phyloP scores from a whole-genome alignment of 2,888 invertebrate genomes.

The Lepidochitona cinerea region DNA sequence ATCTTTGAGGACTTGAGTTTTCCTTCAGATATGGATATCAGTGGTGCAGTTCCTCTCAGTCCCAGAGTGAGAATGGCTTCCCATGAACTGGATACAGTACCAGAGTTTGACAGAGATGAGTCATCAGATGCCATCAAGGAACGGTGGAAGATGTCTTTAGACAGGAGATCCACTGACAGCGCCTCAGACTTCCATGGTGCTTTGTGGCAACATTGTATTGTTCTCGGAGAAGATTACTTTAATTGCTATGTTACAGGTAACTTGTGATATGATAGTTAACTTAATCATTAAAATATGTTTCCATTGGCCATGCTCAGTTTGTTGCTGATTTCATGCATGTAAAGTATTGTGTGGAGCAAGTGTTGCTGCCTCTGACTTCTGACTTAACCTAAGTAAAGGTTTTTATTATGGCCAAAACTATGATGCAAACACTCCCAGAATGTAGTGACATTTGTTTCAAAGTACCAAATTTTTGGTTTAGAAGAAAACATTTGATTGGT shows the following conservation, averaged over 20 bases:
- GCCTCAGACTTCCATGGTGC: conserved; percentile 54
- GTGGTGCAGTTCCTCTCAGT: conserved; percentile 24
- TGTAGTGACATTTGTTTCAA: no score
- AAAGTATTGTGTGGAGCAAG: no score
- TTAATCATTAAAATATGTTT: no score
- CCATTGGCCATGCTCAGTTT: no score
- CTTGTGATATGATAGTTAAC: no score
- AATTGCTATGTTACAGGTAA: conserved; percentile 76
- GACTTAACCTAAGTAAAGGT: no score
- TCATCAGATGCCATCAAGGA: conserved; percentile 12
- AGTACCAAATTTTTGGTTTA: no score
- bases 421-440: no score
- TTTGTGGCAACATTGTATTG: conserved; percentile 76
- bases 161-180: conserved; percentile 54
- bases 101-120: background rate
- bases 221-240: conserved; percentile 76
- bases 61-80: conserved; percentile 15
- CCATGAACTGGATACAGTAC: conserved; percentile 27
- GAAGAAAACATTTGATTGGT: no score
- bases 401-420: no score
- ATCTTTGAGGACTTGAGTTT: conserved; percentile 65
- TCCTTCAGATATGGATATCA: conserved; percentile 32
- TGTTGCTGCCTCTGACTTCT: no score
- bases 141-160: conserved; percentile 34
- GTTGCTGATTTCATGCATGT: no score